Conservation (phyloP, 2,797 vertebrate genomes). For the Selene dorsalis region DNA sequence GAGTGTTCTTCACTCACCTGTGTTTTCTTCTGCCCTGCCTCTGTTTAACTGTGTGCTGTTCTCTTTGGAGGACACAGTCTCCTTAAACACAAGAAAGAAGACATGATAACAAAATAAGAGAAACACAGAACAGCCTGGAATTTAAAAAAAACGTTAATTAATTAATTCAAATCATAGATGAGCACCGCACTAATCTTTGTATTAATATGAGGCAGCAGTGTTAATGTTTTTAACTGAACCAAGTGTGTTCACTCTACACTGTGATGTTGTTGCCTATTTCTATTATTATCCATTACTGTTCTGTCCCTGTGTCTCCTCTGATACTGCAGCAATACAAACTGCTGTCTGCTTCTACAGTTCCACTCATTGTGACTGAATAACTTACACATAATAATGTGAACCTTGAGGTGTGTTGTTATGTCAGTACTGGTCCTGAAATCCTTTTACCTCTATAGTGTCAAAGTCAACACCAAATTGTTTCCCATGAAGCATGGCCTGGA, state of each 20-base stretch:
- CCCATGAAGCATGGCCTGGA: conserved; percentile 94
- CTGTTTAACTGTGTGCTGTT: conserved; percentile 35
- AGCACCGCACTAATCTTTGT: neutral
- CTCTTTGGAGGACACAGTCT: conserved; percentile 62
- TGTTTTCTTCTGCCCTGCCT: conserved; percentile 42
- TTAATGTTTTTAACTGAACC: too few species aligned
- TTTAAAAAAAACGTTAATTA: too few species aligned
- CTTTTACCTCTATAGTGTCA: conserved; percentile 87
- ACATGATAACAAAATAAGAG: neutral
- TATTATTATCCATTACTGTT: too few species aligned
- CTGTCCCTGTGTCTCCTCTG: too few species aligned
- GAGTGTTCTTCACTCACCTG: conserved; percentile 47
- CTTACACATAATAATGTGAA: too few species aligned
- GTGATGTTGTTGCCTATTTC: neutral
- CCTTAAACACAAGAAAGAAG: conserved; percentile 54
- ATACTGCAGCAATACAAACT: too few species aligned
- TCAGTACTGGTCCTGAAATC: too few species aligned
- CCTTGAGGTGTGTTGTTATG: too few species aligned
- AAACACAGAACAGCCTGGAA: neutral
- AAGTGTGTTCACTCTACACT: too few species aligned
- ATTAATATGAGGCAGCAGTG: neutral
- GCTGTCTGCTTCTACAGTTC: too few species aligned
- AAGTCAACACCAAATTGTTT: conserved; percentile 93
- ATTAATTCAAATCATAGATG: too few species aligned
- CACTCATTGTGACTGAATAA: too few species aligned